These are phyloP conservation scores for Oedothorax gibbosus DNA, from an alignment of 1,140 invertebrate species.

Conservation along the genomic window DNA sequence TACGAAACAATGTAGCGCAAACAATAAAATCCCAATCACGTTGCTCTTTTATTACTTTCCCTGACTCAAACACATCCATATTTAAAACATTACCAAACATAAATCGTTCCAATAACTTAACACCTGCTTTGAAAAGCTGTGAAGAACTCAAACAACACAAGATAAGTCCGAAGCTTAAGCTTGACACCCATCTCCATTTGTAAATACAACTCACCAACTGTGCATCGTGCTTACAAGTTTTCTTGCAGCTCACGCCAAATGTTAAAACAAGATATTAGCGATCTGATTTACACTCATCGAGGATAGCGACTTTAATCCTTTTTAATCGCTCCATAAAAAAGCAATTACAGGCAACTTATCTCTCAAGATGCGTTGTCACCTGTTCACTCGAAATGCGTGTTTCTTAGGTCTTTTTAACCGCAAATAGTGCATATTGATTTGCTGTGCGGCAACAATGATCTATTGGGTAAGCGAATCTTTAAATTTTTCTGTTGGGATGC, in stretches of 20 bases:
- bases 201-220: constrained; percentile 28
- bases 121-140: constrained; percentile 9
- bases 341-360: constrained; percentile 46
- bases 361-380: constrained; percentile 50
- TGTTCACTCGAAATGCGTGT: constrained; percentile 34
- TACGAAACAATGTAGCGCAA: no score
- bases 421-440: constrained; percentile 1
- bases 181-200: constrained; percentile 26
- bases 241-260: constrained; percentile 20
- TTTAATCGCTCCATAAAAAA: constrained; percentile 33
- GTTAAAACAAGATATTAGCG: constrained; percentile 46
- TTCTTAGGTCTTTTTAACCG: constrained; percentile 10
- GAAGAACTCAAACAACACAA: not conserved
- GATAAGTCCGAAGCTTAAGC: not conserved
- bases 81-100: no score
- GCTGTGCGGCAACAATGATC: constrained; percentile 18
- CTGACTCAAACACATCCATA: no score
- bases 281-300: constrained; percentile 26
- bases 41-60: no score
- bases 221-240: constrained; percentile 34
- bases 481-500: no score
- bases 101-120: not conserved
- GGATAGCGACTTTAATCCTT: constrained; percentile 5
- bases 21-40: no score
- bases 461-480: constrained; percentile 36